phyloP scores from a whole-genome alignment of 2,797 vertebrate species.

The Phataginus tetradactyla region DNA sequence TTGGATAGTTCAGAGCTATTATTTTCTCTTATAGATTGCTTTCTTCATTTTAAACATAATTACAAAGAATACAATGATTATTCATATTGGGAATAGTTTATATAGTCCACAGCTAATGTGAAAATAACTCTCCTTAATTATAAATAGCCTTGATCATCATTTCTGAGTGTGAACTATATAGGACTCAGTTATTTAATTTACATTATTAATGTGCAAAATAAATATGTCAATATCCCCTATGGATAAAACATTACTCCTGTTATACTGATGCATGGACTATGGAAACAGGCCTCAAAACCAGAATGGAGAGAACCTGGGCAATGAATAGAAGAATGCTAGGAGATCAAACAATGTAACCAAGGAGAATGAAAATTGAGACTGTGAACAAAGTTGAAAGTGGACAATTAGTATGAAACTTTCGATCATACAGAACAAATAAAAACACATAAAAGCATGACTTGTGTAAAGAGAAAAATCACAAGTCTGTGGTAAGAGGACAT shows the following conservation, averaged over 20 bases:
- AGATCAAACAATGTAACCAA: not conserved
- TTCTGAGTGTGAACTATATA: not conserved
- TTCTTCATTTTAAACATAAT: not conserved
- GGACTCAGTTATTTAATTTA: not conserved
- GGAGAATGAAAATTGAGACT: not conserved
- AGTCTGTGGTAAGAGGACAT: not conserved
- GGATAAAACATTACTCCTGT: not conserved
- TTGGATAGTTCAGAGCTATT: not conserved
- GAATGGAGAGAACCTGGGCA: not conserved
- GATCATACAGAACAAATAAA: not conserved
- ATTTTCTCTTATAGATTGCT: not conserved
- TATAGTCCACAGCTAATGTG: not conserved
- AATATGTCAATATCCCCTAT: not conserved
- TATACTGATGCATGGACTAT: not conserved
- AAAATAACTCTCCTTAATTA: not conserved
- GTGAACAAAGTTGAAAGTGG: not conserved
- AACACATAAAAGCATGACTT: not conserved
- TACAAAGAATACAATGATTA: not conserved
- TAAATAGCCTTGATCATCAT: not conserved
- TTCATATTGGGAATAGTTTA: not conserved
- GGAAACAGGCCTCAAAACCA: not conserved
- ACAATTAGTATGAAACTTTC: not conserved
- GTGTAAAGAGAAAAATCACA: not conserved
- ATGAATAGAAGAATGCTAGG: not conserved
- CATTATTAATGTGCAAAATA: not conserved